Conservation (phyloP, 2,888 invertebrate genomes). For the Nysson spinosus region DNA sequence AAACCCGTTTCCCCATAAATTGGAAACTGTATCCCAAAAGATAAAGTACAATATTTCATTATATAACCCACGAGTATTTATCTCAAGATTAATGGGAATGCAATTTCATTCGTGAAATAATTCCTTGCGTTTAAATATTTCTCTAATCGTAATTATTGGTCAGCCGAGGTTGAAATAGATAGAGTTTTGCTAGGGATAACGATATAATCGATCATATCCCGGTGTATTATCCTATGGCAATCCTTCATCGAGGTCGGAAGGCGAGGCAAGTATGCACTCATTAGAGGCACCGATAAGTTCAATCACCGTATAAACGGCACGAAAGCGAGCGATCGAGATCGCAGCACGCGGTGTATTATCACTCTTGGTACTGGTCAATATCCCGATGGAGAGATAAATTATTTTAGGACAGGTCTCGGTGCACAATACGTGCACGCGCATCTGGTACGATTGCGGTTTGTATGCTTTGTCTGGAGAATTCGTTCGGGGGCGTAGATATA, state of each 20-base stretch:
- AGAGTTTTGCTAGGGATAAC: too few relatives aligned
- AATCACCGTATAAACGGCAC: conserved; percentile 51
- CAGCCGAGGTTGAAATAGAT: too few relatives aligned
- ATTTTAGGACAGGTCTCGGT: conserved; percentile 50
- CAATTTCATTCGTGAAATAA: too few relatives aligned
- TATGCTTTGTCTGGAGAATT: conserved; percentile 63
- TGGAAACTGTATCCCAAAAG: background rate
- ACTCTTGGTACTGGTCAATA: conserved; percentile 26
- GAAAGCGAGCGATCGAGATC: conserved; percentile 49
- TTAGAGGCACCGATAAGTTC: conserved; percentile 41
- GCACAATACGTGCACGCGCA: conserved; percentile 54
- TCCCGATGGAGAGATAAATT: conserved; percentile 53
- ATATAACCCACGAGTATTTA: too few relatives aligned
- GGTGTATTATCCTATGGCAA: conserved; percentile 16
- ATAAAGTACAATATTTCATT: too few relatives aligned
- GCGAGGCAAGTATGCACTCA: conserved; percentile 1
- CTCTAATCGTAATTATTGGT: too few relatives aligned
- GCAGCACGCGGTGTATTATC: conserved; percentile 43
- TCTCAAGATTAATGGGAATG: too few relatives aligned
- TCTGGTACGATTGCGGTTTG: conserved; percentile 61
- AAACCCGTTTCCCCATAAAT: background rate
- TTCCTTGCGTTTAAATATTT: too few relatives aligned
- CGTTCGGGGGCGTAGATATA: conserved; percentile 64
- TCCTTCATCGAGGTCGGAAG: conserved; percentile 6
- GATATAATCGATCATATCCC: background rate